Evolutionary conservation across 2,888 invertebrate species (phyloP).

Genomic region (Actias luna): DNA sequence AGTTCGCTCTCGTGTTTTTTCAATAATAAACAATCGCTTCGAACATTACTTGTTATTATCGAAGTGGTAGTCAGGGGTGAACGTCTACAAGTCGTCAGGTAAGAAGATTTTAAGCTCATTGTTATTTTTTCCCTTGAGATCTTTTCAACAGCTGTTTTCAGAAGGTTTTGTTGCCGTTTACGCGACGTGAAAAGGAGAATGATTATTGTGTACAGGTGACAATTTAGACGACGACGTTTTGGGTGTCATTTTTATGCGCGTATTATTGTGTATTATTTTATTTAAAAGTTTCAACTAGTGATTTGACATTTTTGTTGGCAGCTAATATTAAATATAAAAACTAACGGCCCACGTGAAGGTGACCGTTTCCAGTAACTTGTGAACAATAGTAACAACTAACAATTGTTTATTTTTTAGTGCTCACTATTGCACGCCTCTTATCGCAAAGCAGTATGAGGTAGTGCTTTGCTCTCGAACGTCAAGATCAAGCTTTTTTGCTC

Average conservation of each 20-base stretch:
- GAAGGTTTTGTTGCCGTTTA: background rate
- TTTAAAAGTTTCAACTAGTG: background rate
- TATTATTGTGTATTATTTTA: background rate
- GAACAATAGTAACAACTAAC: background rate
- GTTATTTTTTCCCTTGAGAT: background rate
- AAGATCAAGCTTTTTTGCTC: too few relatives aligned
- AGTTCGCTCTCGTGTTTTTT: conserved; percentile 45
- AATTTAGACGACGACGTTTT: background rate
- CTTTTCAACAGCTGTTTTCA: background rate
- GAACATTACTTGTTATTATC: conserved; percentile 11
- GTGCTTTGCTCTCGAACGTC: too few relatives aligned
- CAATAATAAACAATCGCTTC: conserved; percentile 51
- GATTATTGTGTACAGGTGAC: background rate
- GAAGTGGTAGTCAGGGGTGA: background rate
- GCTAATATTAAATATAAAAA: too few relatives aligned
- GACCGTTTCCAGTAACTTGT: background rate
- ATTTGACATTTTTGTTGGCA: background rate
- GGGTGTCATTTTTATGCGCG: background rate
- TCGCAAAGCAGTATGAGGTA: too few relatives aligned
- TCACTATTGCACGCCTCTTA: too few relatives aligned
- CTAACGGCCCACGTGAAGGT: background rate
- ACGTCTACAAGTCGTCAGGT: conserved; percentile 2
- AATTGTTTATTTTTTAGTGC: background rate
- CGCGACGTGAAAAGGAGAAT: background rate
- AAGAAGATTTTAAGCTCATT: background rate